Evolutionary conservation across 2,888 invertebrate species (phyloP), one percentile per base, ranked within the genome.

Genomic region (Nezara viridula): DNA sequence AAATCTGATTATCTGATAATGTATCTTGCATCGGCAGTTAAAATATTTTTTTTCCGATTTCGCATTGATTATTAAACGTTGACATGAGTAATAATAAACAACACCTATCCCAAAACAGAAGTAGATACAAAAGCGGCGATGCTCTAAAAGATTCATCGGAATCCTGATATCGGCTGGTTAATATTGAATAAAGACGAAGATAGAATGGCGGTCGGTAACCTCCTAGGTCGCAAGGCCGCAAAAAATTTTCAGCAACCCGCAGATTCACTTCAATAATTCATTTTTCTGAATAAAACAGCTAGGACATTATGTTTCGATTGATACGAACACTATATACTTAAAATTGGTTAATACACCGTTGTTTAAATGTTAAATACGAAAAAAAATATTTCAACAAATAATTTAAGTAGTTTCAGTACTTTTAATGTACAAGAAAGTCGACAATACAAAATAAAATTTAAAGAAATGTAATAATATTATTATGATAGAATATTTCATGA

Each of bases 121-220:
- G 4, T 37, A 19, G 27, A 16, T 2, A 7, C 19, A 19, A 19
- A 37, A 37, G 6, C 32, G 19, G 21, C 0, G 37, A 73, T 37
- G 66, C 32, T 37, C 2, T 73, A 73, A 37, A 73, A 73, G 32
- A 73, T 73, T 73, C 7, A 60, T 27, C 14, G 60, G 66, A 37
- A 32, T 21, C 66, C 19, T 37, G 66, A 73, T 37, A 37, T 37
- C 32, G 37, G 66, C 6, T 3, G 0, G 19, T 73, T 73, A 73
- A 73, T 73, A 73, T 73, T 73, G 66, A 19, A 73, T 73, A 32
- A 73, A 73, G 66, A 73, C 66, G 66, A 73, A 73, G 66, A 73
- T 73, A 73, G 66, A 73, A 32, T 73, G 37, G 66, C 32, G 66
- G 66, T 37, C 66, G 37, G 1, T 73, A 73, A 73, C 66, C 66